Conservation (phyloP, 2,113 vertebrate species). For the Uropsilus gracilis region DNA sequence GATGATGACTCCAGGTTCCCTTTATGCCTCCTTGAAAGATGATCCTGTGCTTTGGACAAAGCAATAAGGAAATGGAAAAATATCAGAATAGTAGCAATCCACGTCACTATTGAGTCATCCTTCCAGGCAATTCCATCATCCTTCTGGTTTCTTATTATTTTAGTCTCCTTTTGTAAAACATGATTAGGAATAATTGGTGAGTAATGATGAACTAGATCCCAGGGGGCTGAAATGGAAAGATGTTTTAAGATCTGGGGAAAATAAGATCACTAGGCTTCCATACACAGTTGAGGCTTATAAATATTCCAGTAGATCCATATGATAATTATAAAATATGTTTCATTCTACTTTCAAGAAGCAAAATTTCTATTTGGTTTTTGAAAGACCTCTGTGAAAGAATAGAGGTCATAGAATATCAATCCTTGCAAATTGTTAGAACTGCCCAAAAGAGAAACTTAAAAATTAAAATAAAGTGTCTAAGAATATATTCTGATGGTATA, state of each 20-base stretch:
- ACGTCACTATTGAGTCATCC: background rate
- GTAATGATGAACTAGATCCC: background rate
- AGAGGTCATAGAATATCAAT: background rate
- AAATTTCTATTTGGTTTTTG: slow-evolving; percentile 20
- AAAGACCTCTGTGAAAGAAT: slow-evolving; percentile 5
- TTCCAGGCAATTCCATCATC: background rate
- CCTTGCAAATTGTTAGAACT: background rate
- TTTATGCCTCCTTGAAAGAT: background rate
- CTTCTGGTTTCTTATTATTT: slow-evolving; percentile 22
- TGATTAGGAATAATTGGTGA: background rate
- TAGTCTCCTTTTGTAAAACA: background rate
- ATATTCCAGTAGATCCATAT: background rate
- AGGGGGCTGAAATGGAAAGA: background rate
- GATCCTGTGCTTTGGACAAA: background rate
- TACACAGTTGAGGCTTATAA: background rate
- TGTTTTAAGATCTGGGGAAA: background rate
- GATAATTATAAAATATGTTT: background rate
- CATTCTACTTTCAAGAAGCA: background rate
- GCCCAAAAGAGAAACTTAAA: background rate
- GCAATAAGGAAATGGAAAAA: background rate
- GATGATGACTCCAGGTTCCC: background rate
- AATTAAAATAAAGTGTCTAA: background rate
- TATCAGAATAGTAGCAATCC: background rate
- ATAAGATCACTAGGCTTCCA: background rate
- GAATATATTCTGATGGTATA: background rate